Evolutionary conservation across 2,888 invertebrate species (phyloP), one percentile per base, ranked within the genome.

Genomic region (Pachydiplax longipennis): DNA sequence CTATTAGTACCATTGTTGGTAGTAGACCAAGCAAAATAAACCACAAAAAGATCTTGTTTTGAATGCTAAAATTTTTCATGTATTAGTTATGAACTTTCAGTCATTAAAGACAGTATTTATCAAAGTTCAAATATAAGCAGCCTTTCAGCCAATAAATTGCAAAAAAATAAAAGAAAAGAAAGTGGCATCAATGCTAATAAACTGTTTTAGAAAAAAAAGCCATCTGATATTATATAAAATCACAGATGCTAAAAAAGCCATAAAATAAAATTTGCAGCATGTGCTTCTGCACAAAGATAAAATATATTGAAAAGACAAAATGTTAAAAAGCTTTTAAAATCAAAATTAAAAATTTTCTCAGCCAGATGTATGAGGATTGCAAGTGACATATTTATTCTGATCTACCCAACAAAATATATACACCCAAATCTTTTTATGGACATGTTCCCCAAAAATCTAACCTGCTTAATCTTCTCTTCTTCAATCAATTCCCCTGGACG

Each of bases 401-500:
- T 87, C 87, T 87, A 87, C 61, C 35, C 87, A 87, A 61, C 61
- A 61, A 61, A 61, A 61, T 61, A 61, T 61, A 12, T 87, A 87
- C 73, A 37, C 61, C 87, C 87, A 87, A 31, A 73, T 31, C 35
- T 87, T 35, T 37, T 37, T 37, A 37, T 35, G n/a, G 25, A 87
- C 22, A 83, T 58, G 31, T 87, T 58, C 12, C 87, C 87, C 83
- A 58, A 87, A 48, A 90, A 83, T 91, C 93, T 93, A 93, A 92
- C 93, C 93, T 93, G 92, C 92, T 93, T 93, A 58, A 92, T 92
- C 90, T 92, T 92, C 90, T 91, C 92, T 91, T 92, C 92, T 91
- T 92, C 92, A 91, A 92, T 92, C 91, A 93, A 92, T 91, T 92
- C 92, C 91, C 93, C 93, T 87, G 93, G 93, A 90, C 93, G 93